Percentiles rank a stretch among this genome's conserved stretches.
Conservation (phyloP, 2,888 invertebrate species). For the Sinotaia quadrata region DNA sequence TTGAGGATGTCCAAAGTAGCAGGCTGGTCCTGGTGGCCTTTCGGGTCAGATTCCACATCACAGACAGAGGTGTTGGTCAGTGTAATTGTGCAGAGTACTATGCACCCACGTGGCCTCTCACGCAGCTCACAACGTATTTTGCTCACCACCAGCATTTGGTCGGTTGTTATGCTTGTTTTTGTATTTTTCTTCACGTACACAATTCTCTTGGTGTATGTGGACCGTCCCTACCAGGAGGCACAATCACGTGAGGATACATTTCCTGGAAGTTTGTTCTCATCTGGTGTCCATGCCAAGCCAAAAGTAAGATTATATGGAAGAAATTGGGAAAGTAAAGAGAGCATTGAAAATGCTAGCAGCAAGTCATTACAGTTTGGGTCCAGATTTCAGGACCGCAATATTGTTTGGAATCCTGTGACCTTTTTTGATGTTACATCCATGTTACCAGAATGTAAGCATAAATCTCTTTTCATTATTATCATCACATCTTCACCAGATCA, state of each 20-base stretch:
- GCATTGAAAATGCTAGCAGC: neutral
- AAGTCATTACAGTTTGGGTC: constrained; percentile 12
- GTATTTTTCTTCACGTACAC: constrained; percentile 56
- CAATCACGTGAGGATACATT: neutral
- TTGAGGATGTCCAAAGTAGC: neutral
- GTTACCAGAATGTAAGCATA: constrained; percentile 27
- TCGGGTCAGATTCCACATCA: neutral
- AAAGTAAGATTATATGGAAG: constrained; percentile 7
- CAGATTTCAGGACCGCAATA: constrained; percentile 36
- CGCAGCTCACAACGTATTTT: constrained; percentile 46
- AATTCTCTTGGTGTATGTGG: constrained; percentile 50
- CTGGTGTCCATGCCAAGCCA: neutral
- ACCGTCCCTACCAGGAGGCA: constrained; percentile 27
- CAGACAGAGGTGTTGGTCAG: constrained; percentile 41
- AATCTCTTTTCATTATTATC: constrained; percentile 42
- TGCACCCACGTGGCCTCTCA: constrained; percentile 44
- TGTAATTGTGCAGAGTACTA: constrained; percentile 48
- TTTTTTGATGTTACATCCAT: constrained; percentile 34
- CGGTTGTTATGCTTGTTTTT: constrained; percentile 50
- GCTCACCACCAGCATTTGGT: constrained; percentile 56
- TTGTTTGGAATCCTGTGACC: constrained; percentile 48
- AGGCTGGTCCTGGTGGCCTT: neutral
- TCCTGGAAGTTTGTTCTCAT: neutral
- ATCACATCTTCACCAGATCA: constrained; percentile 58
- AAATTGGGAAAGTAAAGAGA: neutral